Base-by-base conservation (phyloP, 2,113 vertebrate genomes). In the Elephas maximus region DNA sequence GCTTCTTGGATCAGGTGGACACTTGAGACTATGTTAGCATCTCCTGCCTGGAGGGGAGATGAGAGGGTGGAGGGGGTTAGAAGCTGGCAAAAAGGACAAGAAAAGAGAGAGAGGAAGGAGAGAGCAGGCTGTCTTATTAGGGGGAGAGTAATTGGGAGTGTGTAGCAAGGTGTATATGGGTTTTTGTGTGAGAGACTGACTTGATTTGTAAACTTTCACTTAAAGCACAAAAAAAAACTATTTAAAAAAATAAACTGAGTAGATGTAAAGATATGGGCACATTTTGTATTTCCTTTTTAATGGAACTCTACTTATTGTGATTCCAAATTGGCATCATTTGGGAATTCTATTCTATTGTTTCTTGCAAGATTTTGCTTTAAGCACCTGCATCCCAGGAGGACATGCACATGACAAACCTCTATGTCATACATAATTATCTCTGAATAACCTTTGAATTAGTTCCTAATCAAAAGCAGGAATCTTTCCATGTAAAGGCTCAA, bases 391-490 rank as follows among this genome's bases (percentile, higher is more conserved):
- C 60, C 85, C 94, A 95, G 41, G 33, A 96, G 73, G 37, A 78
- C 30, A 92, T 18, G 41, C 44, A 79, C n/a, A 86, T 82, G 69
- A 93, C 82, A 96, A 97, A 88, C 67, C 82, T 90, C 37, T 5
- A n/a, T 88, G 69, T 17, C 63, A 96, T 77, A 76, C 44, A 90
- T 96, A 95, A 98, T 93, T 93, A 69, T 93, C 83, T 88, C 88
- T 87, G 91, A 96, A 89, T 93, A 96, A 95, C 83, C 83, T 4
- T 62, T 91, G 74, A 96, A 90, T 97, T 97, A 84, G 63, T 76
- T 96, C 71, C 95, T 97, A 97, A 98, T 97, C 91, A 96, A 96
- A 98, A 96, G 51, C 86, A 96, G 96, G 6, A 83, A 62, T 91
- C 28, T 91, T 92, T 90, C 71, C 76, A 94, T 78, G 83, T 92